phyloP scores from a whole-genome alignment of 53 echinoderm and acorn worm genomes.

The Echinarachnius parma region DNA sequence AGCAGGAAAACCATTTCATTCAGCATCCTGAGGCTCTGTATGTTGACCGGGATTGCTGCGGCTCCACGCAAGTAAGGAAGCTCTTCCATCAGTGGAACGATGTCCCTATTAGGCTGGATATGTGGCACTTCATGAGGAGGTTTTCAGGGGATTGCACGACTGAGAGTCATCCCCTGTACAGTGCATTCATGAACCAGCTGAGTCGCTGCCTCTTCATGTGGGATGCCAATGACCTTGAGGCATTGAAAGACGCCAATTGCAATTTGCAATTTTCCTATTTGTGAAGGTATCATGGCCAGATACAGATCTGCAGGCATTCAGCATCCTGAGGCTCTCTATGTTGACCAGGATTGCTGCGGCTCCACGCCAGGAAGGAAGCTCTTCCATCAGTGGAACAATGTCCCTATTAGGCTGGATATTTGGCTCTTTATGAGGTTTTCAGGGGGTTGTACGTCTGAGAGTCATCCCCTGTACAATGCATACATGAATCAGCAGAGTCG shows the following conservation, averaged over 20 bases:
- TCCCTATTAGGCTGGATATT: slow-evolving; percentile 52
- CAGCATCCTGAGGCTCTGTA: slow-evolving; percentile 48
- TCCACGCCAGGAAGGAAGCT: slow-evolving; percentile 18
- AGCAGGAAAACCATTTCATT: no score
- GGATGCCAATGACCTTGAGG: slow-evolving; percentile 42
- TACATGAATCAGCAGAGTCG: slow-evolving; percentile 55
- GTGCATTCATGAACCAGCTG: slow-evolving; percentile 50
- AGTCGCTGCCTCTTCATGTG: slow-evolving; percentile 52
- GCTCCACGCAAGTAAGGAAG: slow-evolving; percentile 17
- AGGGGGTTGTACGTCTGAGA: slow-evolving; percentile 16
- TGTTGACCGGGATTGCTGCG: slow-evolving; percentile 72
- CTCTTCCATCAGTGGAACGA: slow-evolving; percentile 54
- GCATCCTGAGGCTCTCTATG: slow-evolving; percentile 48
- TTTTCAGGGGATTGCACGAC: slow-evolving; percentile 39
- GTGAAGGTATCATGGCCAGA: slow-evolving; percentile 53
- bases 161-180: slow-evolving; percentile 54
- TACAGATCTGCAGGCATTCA: slow-evolving; percentile 42
- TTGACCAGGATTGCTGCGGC: slow-evolving; percentile 73
- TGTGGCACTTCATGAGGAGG: slow-evolving; percentile 58
- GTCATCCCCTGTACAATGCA: slow-evolving; percentile 49
- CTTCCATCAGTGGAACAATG: slow-evolving; percentile 49
- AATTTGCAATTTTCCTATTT: slow-evolving; percentile 3
- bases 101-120: slow-evolving; percentile 49
- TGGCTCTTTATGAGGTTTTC: slow-evolving; percentile 62
- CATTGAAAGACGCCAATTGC: slow-evolving; percentile 36